Base-by-base conservation (phyloP, 1,140 invertebrate species). In the Plutomurus gul region DNA sequence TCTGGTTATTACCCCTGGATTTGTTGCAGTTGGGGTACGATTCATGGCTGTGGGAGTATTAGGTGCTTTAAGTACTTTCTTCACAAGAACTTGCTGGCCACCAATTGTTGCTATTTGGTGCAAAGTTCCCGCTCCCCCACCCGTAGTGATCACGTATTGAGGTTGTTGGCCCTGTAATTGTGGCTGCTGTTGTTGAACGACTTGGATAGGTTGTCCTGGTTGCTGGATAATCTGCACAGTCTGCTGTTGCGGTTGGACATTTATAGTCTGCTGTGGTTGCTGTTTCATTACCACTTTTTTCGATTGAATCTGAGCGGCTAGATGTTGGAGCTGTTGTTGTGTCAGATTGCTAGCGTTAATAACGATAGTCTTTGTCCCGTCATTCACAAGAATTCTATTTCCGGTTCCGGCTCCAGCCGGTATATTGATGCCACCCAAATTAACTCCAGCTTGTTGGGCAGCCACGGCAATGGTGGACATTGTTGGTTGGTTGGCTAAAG, bases 31-130 rank as follows among this genome's bases (percentile, higher is more conserved):
- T 33, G 22, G 11, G 27, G 25, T n/a, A n/a, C n/a, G n/a, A n/a
- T n/a, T n/a, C n/a, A n/a, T n/a, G n/a, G n/a, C n/a, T n/a, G n/a
- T 27, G 6, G 56, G 3, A 11, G 27, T 6, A n/a, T 11, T n/a
- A 13, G 30, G 25, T 5, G 56, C 25, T 7, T 65, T 65, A 20
- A 72, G 18, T 20, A 72, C 46, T 65, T 79, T 79, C 22, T 77
- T 79, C 5, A 95, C 93, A 7, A 92, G 85, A 16, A 95, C 93
- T 86, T 95, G 93, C 82, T 95, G 94, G 0, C 93, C 93, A 84
- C 93, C 92, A 7, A 94, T 91, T 5, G 92, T 93, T 3, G 93
- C 92, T n/a, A 95, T 86, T 84, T 94, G 92, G 3, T 77, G 51
- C 5, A 46, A 13, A 22, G 51, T 30, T 20, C 56, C 56, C 5